Percentiles rank a stretch among this genome's conserved stretches.
phyloP scores from a whole-genome alignment of 2,888 invertebrate genomes.

The Chaetoderma sp. region DNA sequence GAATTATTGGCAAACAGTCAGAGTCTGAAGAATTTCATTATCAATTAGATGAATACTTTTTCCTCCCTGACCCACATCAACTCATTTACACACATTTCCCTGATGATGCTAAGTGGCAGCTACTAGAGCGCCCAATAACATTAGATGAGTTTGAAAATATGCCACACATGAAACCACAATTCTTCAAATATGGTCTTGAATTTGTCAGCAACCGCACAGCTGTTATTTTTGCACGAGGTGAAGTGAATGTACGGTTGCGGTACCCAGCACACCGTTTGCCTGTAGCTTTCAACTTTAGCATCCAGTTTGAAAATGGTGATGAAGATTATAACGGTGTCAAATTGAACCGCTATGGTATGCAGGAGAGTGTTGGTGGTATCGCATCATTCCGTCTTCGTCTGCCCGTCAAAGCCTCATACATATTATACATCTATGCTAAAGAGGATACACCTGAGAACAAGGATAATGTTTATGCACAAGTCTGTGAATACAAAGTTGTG shows the following conservation, averaged over 20 bases:
- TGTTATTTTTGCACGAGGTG: slow-evolving; percentile 63
- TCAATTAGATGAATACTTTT: slow-evolving; percentile 69
- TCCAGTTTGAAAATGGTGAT: slow-evolving; percentile 63
- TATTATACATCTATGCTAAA: slow-evolving; percentile 68
- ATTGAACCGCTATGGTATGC: slow-evolving; percentile 65
- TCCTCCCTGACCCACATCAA: slow-evolving; percentile 68
- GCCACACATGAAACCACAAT: slow-evolving; percentile 69
- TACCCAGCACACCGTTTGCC: slow-evolving; percentile 62
- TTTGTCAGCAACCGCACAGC: slow-evolving; percentile 68
- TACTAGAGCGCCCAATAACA: slow-evolving; percentile 60
- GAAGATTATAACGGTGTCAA: slow-evolving; percentile 62
- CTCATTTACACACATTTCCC: slow-evolving; percentile 70
- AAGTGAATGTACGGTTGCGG: slow-evolving; percentile 63
- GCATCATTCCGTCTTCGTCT: slow-evolving; percentile 67
- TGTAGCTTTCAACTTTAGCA: slow-evolving; percentile 68
- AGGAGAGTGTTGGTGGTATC: slow-evolving; percentile 66
- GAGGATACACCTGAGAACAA: slow-evolving; percentile 65
- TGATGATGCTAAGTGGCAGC: slow-evolving; percentile 68
- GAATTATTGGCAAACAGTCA: slow-evolving; percentile 68
- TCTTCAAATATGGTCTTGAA: slow-evolving; percentile 69
- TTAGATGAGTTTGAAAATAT: slow-evolving; percentile 69
- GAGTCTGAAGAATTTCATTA: slow-evolving; percentile 66
- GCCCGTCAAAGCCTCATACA: slow-evolving; percentile 65
- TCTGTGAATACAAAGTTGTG: slow-evolving; percentile 68
- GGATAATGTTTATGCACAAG: slow-evolving; percentile 68